Evolutionary conservation across 2,888 invertebrate genomes (phyloP), one percentile per base, ranked within the genome.

Genomic region (Mesorhabditis spiculigera): DNA sequence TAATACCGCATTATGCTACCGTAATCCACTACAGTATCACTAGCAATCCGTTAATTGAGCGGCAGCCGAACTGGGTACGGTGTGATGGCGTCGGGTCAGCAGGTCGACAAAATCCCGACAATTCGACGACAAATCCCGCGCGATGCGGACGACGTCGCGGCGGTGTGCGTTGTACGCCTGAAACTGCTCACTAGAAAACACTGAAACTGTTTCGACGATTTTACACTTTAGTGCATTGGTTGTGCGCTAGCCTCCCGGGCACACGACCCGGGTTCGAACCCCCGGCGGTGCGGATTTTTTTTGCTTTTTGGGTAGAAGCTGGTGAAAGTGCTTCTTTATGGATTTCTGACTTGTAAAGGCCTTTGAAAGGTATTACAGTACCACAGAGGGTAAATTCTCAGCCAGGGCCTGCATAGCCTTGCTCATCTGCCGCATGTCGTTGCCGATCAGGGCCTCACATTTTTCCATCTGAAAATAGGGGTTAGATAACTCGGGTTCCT

Each of bases 391-490:
- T 8, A 42, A 66, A 45, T 75, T 70, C 5, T 67, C 68, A 62
- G 72, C 72, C 42, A 78, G 62, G 61, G 73, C 73, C 10, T 75
- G 73, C 77, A 78, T 77, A 8, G 76, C 75, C n/a, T 74, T 69
- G 69, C 75, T 75, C 78, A 78, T 77, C 64, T 77, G 78, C 58
- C 73, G 73, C 78, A 78, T 78, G 69, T 78, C 78, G 69, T 78
- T 78, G 1, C 75, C 75, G 28, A 78, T 77, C 63, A 78, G 68
- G 6, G 76, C 73, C 66, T 78, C 77, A 13, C 75, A 75, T 71
- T 73, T 74, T 45, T 78, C 78, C 4, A 76, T 72, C 65, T 76
- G 44, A 28, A 63, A 28, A 13, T 10, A 63, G 63, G 41, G 28
- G 28, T 13, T 6, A n/a, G 63, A 63, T 63, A 28, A n/a, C 6